Evolutionary conservation across 1,140 invertebrate species (phyloP), one percentile per base, ranked within the genome.

Genomic region (Hyposmocoma kahamanoa): DNA sequence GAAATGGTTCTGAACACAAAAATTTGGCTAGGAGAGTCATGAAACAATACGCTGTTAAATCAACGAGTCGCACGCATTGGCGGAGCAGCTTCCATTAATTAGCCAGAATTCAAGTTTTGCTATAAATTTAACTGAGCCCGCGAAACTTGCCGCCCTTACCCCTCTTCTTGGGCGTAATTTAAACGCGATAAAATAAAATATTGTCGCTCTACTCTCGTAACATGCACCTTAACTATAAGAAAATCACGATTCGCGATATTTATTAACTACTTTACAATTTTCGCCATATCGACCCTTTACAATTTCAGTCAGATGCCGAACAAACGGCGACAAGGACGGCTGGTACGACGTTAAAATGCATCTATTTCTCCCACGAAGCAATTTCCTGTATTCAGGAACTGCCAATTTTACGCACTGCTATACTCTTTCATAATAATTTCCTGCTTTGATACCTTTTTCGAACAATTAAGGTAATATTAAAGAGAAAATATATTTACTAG

Each of bases 161-260:
- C 63, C 75, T 76, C 75, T 76, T 80, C 53, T 47, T 65, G 52
- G 65, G 58, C 73, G 68, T 74, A 80, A 80, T 80, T 82, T 76
- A 67, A 72, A 79, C 71, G 69, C 71, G 77, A 84, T 84, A 79
- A 80, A 81, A 84, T 84, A 80, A 81, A 79, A 84, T 80, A 80
- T 80, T 72, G 72, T 77, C 70, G 15, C 10, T 36, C 56, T 60
- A 61, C 63, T 62, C 66, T 67, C 64, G 70, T 67, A 70, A 74
- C 71, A 72, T 69, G 66, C 62, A 59, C 63, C 63, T 67, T 77
- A 78, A 84, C 82, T 81, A 80, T 26, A 26, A 26, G 24, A 6
- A 75, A 81, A 76, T 81, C 67, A 73, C 68, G 67, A n/a, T n/a
- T n/a, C n/a, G n/a, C n/a, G n/a, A n/a, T n/a, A n/a, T n/a, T 68